Conservation (phyloP, 2,888 invertebrate species). For the Lasioglossum figueresi region DNA sequence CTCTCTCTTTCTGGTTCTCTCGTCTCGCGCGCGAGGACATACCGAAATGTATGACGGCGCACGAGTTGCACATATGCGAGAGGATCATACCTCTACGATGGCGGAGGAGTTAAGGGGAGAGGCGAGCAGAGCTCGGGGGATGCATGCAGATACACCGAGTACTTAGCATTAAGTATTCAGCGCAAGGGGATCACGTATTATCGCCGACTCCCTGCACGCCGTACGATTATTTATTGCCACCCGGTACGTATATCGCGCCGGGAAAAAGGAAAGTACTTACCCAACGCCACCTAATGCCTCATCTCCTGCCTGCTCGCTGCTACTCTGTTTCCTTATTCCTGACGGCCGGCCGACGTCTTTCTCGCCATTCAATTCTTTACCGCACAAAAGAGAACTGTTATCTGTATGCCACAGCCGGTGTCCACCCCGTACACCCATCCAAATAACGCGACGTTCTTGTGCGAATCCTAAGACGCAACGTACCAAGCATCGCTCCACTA, state of each 20-base stretch:
- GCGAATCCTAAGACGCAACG: background rate
- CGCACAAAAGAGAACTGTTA: background rate
- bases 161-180: conserved; percentile 84
- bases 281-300: conserved; percentile 35
- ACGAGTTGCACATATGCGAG: conserved; percentile 35
- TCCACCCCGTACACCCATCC: background rate
- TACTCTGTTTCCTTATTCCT: conserved; percentile 1
- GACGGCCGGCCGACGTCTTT: conserved; percentile 20
- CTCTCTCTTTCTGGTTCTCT: background rate
- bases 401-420: background rate
- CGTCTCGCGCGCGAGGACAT: conserved; percentile 54
- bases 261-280: conserved; percentile 65
- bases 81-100: conserved; percentile 45
- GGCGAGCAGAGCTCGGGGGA: conserved; percentile 37
- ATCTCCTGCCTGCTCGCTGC: background rate
- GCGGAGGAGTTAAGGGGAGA: conserved; percentile 40
- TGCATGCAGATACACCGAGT: conserved; percentile 81
- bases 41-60: conserved; percentile 46
- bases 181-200: conserved; percentile 83
- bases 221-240: conserved; percentile 82
- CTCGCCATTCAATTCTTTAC: conserved; percentile 12
- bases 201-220: conserved; percentile 79
- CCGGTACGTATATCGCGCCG: conserved; percentile 58
- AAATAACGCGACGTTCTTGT: background rate
- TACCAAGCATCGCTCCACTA: background rate